phyloP scores from a whole-genome alignment of 1,140 invertebrate species.

The Oedothorax gibbosus region DNA sequence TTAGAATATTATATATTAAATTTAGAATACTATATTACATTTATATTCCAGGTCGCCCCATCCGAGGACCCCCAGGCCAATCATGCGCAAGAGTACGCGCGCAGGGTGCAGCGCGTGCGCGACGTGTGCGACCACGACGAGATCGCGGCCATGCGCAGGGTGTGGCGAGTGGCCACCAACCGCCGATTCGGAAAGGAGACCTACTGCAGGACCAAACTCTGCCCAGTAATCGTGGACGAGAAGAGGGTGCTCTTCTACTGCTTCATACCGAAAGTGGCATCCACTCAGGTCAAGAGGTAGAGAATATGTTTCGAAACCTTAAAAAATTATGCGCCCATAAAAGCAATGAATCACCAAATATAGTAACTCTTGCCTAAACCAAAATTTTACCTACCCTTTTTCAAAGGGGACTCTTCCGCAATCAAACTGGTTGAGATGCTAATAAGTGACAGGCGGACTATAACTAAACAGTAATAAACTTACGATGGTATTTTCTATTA shows the following conservation, averaged over 20 bases:
- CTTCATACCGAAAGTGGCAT: conserved; percentile 65
- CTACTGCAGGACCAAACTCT: conserved; percentile 59
- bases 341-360: no score
- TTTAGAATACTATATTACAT: no score
- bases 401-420: no score
- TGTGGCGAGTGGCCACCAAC: conserved; percentile 51
- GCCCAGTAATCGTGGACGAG: conserved; percentile 63
- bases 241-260: conserved; percentile 60
- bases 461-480: no score
- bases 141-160: conserved; percentile 17
- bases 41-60: neutral
- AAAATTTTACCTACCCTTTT: no score
- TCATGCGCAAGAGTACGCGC: conserved; percentile 22
- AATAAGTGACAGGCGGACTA: no score
- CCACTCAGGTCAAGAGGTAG: conserved; percentile 63
- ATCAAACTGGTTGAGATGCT: no score
- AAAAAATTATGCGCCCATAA: no score
- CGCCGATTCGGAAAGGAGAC: conserved; percentile 26
- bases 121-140: conserved; percentile 47
- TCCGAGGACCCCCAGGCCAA: conserved; percentile 5
- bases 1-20: no score
- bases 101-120: conserved; percentile 8
- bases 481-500: no score
- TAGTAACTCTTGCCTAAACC: no score
- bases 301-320: no score